phyloP scores from a whole-genome alignment of 1,140 invertebrate genomes.

The Plutomurus gul region DNA sequence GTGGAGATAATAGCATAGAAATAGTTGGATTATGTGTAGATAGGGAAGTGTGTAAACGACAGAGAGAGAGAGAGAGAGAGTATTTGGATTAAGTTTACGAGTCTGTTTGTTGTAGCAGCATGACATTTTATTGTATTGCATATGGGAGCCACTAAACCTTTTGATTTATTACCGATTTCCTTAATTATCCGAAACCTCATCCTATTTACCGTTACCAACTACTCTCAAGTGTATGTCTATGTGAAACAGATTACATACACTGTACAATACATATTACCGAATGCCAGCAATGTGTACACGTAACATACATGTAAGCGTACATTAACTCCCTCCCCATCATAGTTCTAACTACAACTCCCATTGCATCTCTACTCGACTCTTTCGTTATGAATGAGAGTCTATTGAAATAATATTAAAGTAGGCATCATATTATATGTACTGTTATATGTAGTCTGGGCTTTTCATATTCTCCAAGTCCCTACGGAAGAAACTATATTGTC shows the following conservation, averaged over 20 bases:
- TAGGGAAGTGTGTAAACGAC: too few relatives aligned
- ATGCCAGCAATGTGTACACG: neutral
- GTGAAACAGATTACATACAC: neutral
- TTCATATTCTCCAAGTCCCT: neutral
- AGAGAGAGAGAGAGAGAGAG: too few relatives aligned
- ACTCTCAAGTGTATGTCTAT: slow-evolving; percentile 9
- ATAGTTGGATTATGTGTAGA: too few relatives aligned
- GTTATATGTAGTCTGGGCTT: too few relatives aligned
- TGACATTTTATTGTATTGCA: slow-evolving; percentile 37
- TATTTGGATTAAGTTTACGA: too few relatives aligned
- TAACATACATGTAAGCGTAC: neutral
- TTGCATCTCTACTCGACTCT: too few relatives aligned
- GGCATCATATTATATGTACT: too few relatives aligned
- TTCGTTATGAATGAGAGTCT: too few relatives aligned
- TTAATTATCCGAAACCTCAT: slow-evolving; percentile 54
- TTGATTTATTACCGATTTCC: slow-evolving; percentile 55
- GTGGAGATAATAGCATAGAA: too few relatives aligned
- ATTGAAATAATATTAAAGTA: too few relatives aligned
- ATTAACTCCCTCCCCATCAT: neutral
- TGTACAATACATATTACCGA: neutral
- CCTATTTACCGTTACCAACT: slow-evolving; percentile 42
- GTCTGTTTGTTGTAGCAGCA: slow-evolving; percentile 18
- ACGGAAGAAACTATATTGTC: neutral
- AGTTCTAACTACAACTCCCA: too few relatives aligned
- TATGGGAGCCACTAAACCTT: slow-evolving; percentile 46